Conservation (phyloP, 2,888 invertebrate genomes). For the Eupithecia abbreviata region DNA sequence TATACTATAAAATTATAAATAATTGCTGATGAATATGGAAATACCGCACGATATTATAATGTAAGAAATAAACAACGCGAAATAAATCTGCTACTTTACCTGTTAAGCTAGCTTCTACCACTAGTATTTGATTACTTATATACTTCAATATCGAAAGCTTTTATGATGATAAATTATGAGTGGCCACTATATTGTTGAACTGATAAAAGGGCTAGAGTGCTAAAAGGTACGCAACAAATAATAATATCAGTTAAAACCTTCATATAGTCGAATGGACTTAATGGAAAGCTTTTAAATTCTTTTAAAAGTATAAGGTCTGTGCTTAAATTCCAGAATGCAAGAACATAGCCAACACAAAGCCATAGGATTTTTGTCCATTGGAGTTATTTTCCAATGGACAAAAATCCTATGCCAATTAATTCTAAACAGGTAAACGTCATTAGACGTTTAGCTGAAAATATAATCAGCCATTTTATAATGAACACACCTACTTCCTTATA, state of each 20-base stretch:
- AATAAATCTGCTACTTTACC: neutral
- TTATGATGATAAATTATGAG: slow-evolving; percentile 23
- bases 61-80: neutral
- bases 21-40: slow-evolving; percentile 3
- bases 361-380: neutral
- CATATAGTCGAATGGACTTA: neutral
- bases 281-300: slow-evolving; percentile 13
- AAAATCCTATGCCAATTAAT: too few relatives aligned
- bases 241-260: slow-evolving; percentile 12
- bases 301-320: neutral
- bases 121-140: neutral
- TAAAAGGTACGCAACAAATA: slow-evolving; percentile 17
- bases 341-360: neutral
- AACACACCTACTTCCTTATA: neutral
- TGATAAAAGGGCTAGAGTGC: slow-evolving; percentile 22
- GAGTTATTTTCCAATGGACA: too few relatives aligned
- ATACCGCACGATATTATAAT: neutral
- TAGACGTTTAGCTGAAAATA: too few relatives aligned
- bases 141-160: slow-evolving; percentile 14
- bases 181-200: slow-evolving; percentile 21
- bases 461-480: neutral
- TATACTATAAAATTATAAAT: neutral
- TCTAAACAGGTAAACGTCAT: neutral
- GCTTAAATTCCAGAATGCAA: neutral
- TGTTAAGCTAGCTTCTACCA: neutral